These are phyloP conservation scores for Corvus moneduloides DNA, from an alignment of 2,113 vertebrate species.

Conservation along the genomic window DNA sequence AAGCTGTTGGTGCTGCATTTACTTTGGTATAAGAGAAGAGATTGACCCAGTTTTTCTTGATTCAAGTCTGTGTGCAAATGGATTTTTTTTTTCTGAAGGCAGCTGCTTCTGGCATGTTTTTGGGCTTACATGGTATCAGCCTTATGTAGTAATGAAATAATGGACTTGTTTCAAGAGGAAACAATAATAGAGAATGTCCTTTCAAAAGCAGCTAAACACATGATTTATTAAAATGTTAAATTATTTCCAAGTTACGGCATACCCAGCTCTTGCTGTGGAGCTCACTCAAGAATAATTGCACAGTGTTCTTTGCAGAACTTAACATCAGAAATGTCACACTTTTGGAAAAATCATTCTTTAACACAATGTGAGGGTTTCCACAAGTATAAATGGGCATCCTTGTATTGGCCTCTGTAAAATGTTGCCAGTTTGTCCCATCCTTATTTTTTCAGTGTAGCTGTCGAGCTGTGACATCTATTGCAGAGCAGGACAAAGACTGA, in stretches of 20 bases:
- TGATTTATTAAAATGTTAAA: conserved; percentile 16
- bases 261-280: not conserved
- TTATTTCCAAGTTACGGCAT: conserved; percentile 26
- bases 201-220: conserved; percentile 4
- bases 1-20: not conserved
- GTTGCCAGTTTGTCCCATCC: not conserved
- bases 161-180: not conserved
- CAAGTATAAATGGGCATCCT: not conserved
- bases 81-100: not conserved
- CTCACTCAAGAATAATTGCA: not conserved
- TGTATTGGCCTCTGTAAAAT: not conserved
- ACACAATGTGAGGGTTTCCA: not conserved
- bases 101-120: not conserved
- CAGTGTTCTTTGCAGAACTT: not conserved
- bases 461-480: not conserved
- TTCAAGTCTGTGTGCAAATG: not conserved
- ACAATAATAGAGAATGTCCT: not conserved
- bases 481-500: not conserved
- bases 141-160: not conserved
- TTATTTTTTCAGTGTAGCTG: not conserved
- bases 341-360: not conserved
- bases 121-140: not conserved
- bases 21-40: not conserved
- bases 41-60: not conserved
- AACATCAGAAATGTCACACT: not conserved